Conservation (phyloP, 2,113 vertebrate species). For the Plotosus lineatus region DNA sequence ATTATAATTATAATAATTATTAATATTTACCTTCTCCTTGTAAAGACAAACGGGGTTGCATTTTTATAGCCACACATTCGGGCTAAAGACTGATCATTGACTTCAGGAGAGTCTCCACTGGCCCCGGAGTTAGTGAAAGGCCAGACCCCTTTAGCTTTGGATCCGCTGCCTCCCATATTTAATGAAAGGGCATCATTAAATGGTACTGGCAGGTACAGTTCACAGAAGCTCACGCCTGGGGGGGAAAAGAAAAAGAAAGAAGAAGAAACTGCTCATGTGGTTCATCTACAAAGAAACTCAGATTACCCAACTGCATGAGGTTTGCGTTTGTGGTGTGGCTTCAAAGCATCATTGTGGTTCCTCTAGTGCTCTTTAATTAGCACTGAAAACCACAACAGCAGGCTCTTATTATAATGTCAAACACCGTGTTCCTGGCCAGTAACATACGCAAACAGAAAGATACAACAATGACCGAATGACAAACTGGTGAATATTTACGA, state of each 20-base stretch:
- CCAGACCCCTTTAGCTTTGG: slow-evolving; percentile 87
- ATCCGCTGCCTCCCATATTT: slow-evolving; percentile 89
- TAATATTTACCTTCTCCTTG: slow-evolving; percentile 81
- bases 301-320: neutral
- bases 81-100: slow-evolving; percentile 81
- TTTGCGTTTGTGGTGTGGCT: slow-evolving; percentile 37
- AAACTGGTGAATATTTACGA: neutral
- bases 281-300: slow-evolving; percentile 5
- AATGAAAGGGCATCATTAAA: slow-evolving; percentile 69
- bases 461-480: neutral
- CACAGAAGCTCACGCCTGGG: slow-evolving; percentile 35
- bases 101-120: slow-evolving; percentile 70
- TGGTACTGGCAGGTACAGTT: slow-evolving; percentile 26
- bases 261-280: slow-evolving; percentile 16
- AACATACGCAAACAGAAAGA: neutral
- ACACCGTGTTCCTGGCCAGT: slow-evolving; percentile 3
- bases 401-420: slow-evolving; percentile 23
- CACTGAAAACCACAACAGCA: slow-evolving; percentile 17
- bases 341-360: slow-evolving; percentile 33
- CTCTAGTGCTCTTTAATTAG: slow-evolving; percentile 24
- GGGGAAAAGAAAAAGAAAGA: neutral
- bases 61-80: slow-evolving; percentile 75
- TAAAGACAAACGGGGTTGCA: slow-evolving; percentile 88
- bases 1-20: too few relatives aligned
- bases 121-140: slow-evolving; percentile 79